Evolutionary conservation across 2,797 vertebrate genomes (phyloP).

Genomic region (Periparus ater): DNA sequence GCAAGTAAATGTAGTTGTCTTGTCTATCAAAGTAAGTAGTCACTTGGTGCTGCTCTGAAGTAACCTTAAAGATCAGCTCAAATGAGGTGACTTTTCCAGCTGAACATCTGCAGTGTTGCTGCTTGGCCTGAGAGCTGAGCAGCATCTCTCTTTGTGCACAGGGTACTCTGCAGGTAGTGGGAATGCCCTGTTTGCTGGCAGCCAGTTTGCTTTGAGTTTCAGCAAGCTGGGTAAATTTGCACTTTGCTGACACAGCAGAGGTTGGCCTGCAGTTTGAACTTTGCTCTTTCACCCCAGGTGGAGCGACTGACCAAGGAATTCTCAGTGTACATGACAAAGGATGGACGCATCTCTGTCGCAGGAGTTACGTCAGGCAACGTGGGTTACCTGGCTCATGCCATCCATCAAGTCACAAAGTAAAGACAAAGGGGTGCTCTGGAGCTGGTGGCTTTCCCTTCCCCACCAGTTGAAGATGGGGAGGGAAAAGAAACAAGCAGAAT

Average conservation of each 20-base stretch:
- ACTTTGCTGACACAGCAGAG: neutral
- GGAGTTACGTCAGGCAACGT: constrained; percentile 92
- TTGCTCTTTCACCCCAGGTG: constrained; percentile 78
- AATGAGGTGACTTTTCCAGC: neutral
- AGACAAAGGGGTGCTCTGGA: neutral
- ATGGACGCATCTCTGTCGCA: constrained; percentile 95
- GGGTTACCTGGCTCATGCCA: constrained; percentile 89
- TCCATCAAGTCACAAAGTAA: constrained; percentile 95
- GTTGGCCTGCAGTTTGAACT: neutral
- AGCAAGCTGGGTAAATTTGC: neutral
- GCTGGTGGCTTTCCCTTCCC: constrained; percentile 48
- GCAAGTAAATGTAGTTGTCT: neutral
- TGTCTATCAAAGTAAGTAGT: neutral
- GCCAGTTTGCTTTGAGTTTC: neutral
- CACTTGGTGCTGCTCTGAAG: neutral
- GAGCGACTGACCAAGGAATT: constrained; percentile 92
- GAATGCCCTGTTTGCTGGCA: neutral
- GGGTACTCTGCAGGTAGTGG: neutral
- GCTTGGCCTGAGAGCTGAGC: neutral
- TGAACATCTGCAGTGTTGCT: neutral
- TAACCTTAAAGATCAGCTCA: neutral
- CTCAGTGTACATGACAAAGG: constrained; percentile 98
- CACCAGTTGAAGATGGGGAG: neutral
- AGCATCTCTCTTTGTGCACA: neutral
- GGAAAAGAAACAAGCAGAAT: constrained; percentile 33